These are phyloP conservation scores for Strigamia maritima DNA, from an alignment of 2,888 invertebrate species.

Conservation along the genomic window DNA sequence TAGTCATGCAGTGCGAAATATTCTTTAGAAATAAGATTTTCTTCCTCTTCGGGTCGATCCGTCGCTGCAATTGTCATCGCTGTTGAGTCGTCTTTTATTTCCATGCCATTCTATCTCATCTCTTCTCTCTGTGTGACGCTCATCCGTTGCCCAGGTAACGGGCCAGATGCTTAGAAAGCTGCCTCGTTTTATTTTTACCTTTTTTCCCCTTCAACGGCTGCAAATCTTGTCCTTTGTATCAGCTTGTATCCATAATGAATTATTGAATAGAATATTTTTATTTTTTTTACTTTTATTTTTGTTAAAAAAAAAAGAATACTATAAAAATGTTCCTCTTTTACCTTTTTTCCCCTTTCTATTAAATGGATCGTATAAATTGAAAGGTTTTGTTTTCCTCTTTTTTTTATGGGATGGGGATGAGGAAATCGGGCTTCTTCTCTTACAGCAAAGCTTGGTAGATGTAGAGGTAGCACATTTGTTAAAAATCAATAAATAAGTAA, in stretches of 20 bases:
- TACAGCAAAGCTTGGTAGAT: too few species aligned
- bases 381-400: not conserved
- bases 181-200: not conserved
- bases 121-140: conserved; percentile 23
- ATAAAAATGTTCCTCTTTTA: not conserved
- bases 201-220: conserved; percentile 7
- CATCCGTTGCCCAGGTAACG: conserved; percentile 32
- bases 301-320: not conserved
- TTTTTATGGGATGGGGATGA: not conserved
- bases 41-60: conserved; percentile 22
- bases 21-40: conserved; percentile 5
- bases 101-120: conserved; percentile 30
- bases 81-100: conserved; percentile 32
- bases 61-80: conserved; percentile 32
- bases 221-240: conserved; percentile 28
- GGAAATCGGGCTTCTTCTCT: not conserved
- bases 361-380: conserved; percentile 20
- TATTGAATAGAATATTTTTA: conserved; percentile 10
- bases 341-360: not conserved
- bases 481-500: too few species aligned
- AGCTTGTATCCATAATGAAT: conserved; percentile 34
- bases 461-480: too few species aligned
- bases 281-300: not conserved
- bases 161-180: conserved; percentile 25
- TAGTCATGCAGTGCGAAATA: not conserved